Evolutionary conservation across 2,113 vertebrate species (phyloP).

Genomic region (Connochaetes taurinus): DNA sequence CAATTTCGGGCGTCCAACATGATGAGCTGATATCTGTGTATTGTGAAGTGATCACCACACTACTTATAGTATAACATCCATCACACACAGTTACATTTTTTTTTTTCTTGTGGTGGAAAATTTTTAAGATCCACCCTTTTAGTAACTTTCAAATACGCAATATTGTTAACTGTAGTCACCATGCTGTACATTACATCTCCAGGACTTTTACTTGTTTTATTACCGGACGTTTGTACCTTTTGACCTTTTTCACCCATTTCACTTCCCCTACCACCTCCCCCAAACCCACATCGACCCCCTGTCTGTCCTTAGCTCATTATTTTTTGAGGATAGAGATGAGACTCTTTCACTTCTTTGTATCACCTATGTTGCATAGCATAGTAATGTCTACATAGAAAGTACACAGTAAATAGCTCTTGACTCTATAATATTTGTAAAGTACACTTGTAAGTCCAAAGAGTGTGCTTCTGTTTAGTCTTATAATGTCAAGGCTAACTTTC

Average conservation of each 20-base stretch:
- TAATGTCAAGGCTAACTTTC: background rate
- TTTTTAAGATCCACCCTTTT: background rate
- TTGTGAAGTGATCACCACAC: background rate
- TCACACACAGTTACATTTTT: background rate
- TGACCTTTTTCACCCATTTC: background rate
- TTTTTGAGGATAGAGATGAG: background rate
- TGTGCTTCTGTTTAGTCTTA: background rate
- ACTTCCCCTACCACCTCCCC: background rate
- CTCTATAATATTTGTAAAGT: background rate
- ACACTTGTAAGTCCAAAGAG: background rate
- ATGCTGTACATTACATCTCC: background rate
- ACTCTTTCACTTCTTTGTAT: background rate
- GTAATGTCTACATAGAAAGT: background rate
- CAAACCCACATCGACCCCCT: background rate
- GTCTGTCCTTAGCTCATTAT: background rate
- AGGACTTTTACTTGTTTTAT: background rate
- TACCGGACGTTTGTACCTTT: background rate
- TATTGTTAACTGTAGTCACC: background rate
- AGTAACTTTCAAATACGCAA: background rate
- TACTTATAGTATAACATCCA: background rate
- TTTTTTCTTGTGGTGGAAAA: background rate
- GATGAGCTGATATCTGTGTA: too few species aligned
- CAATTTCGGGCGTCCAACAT: accelerated
- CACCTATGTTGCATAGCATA: accelerated
- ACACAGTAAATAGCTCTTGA: background rate